A percentile compares a stretch with the other conserved stretches of the same genome.
These are phyloP conservation scores for Pristionchus mayeri DNA, from an alignment of 2,888 invertebrate species.

Conservation along the genomic window DNA sequence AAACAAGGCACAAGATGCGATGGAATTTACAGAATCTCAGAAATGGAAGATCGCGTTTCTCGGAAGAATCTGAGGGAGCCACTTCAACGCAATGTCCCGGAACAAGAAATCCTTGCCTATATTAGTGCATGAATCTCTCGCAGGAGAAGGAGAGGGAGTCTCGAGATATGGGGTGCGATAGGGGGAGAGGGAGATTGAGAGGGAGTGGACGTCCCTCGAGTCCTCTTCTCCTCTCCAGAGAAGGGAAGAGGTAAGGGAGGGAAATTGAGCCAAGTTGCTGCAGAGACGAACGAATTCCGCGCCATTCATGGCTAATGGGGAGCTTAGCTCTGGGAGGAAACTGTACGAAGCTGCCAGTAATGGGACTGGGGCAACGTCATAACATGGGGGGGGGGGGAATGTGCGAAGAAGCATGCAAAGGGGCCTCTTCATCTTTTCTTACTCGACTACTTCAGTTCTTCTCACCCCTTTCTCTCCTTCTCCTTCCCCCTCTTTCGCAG, in stretches of 20 bases:
- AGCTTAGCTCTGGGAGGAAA: neutral
- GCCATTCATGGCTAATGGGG: conserved; percentile 10
- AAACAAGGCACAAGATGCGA: no score
- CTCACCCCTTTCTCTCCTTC: neutral
- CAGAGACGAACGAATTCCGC: neutral
- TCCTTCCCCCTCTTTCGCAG: neutral
- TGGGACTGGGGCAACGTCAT: neutral
- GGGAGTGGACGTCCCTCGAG: neutral
- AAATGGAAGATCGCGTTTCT: no score
- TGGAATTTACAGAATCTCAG: no score
- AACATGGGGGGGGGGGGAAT: neutral
- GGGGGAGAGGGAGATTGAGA: neutral
- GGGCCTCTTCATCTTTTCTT: neutral
- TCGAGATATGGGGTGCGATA: neutral
- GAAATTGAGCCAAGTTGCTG: neutral
- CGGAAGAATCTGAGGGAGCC: no score
- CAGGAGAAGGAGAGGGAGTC: neutral
- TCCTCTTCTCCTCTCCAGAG: neutral
- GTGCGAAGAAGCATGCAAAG: neutral
- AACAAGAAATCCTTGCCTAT: neutral
- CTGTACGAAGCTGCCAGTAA: neutral
- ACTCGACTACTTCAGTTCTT: conserved; percentile 31
- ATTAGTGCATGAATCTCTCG: neutral
- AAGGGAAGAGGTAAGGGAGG: neutral
- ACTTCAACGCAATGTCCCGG: no score